Percentiles rank a stretch among this genome's conserved stretches.
phyloP scores from a whole-genome alignment of 2,113 vertebrate species.

The Mustelus asterias region DNA sequence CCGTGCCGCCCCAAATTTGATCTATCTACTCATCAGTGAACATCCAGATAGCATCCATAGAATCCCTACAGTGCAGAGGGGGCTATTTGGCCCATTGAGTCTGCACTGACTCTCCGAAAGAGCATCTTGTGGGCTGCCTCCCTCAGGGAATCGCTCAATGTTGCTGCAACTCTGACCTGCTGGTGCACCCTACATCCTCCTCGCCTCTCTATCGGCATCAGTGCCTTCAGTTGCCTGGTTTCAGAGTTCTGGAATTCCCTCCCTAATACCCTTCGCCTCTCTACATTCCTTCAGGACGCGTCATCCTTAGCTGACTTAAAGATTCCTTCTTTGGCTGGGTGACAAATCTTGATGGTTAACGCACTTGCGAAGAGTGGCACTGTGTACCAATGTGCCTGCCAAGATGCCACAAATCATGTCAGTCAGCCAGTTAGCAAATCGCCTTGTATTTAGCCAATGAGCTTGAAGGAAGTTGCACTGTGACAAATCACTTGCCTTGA shows the following conservation, averaged over 20 bases:
- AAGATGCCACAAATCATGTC: background rate
- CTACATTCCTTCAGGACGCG: background rate
- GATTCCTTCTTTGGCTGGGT: background rate
- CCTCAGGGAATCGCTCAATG: background rate
- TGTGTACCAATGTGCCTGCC: background rate
- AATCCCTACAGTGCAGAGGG: too few relatives aligned
- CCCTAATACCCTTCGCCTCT: background rate
- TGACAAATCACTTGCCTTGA: too few relatives aligned
- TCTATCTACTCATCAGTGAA: too few relatives aligned
- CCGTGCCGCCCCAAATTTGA: too few relatives aligned
- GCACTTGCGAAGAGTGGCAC: background rate
- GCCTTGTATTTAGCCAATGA: background rate
- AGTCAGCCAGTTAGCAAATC: too few relatives aligned
- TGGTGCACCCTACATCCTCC: background rate
- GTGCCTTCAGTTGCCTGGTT: background rate
- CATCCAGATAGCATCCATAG: too few relatives aligned
- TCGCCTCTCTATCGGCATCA: background rate
- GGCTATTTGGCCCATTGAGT: too few relatives aligned
- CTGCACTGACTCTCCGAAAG: too few relatives aligned
- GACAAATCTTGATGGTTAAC: background rate
- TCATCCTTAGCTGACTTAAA: background rate
- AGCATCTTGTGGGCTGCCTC: too few relatives aligned
- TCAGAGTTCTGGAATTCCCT: background rate
- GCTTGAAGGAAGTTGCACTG: background rate
- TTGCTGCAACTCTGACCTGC: background rate